Base-by-base conservation (phyloP, 2,888 invertebrate genomes). In the Adelognathus sp. region DNA sequence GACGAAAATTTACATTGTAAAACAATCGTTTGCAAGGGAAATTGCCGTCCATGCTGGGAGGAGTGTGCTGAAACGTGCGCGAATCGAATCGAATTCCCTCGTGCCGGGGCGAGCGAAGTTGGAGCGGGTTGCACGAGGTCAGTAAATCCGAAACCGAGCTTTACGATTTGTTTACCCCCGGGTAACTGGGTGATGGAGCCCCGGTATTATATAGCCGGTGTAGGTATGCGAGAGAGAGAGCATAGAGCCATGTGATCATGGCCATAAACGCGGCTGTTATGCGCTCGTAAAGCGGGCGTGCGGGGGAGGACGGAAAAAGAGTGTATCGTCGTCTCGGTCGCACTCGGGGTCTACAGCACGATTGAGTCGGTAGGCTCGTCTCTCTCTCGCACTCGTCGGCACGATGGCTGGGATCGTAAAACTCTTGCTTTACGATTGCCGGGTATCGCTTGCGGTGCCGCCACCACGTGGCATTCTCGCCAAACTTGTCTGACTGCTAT, bases 161-260 rank as follows among this genome's bases (percentile, higher is more conserved):
- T 91, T 91, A 91, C 91, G 91, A 91, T 91, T 91, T 91, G 91
- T 91, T 91, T 91, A 90, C 89, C 86, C 87, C 86, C n/a, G n/a
- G 83, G 87, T 77, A 81, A 89, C 86, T 90, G 89, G 90, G 90
- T 90, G 90, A 90, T 88, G 88, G 89, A 87, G 86, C 85, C 86
- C 84, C 87, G 87, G n/a, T n/a, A n/a, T 89, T 89, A 88, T 89
- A 88, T 86, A 87, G 89, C 87, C 86, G n/a, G n/a, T n/a, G 86
- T 88, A 88, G 89, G 89, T 90, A 89, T 89, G 89, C 88, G 87
- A 67, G n/a, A n/a, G n/a, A n/a, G n/a, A n/a, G n/a, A n/a, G n/a
- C n/a, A n/a, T n/a, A 54, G 86, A 86, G 87, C 90, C 90, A 90
- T 89, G 90, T 88, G 90, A 91, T 90, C 90, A 88, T 87, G 87